These are phyloP conservation scores for Protosalanx chinensis DNA, from an alignment of 2,797 vertebrate genomes.

Conservation along the genomic window DNA sequence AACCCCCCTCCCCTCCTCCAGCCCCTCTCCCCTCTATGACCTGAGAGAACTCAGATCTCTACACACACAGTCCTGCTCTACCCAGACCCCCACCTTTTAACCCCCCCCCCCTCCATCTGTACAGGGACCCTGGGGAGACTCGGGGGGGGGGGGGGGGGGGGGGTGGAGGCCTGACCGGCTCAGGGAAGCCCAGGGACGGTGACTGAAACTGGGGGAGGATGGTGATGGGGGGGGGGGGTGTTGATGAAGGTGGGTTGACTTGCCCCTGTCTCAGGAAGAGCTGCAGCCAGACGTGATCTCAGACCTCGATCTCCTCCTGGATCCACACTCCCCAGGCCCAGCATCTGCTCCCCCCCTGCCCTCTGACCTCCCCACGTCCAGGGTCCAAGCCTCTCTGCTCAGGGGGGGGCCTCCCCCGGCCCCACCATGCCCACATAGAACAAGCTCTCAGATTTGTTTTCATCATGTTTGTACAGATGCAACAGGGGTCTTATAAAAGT, in stretches of 20 bases:
- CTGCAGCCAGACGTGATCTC: too few relatives aligned
- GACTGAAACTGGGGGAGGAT: constrained; percentile 17
- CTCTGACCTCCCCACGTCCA: constrained; percentile 22
- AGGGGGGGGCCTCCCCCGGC: constrained; percentile 41
- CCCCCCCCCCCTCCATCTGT: constrained; percentile 33
- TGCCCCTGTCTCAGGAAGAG: background rate
- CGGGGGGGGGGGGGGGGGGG: constrained; percentile 28
- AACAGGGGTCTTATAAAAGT: constrained; percentile 62
- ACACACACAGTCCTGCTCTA: background rate
- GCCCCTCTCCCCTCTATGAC: too few relatives aligned
- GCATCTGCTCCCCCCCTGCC: constrained; percentile 29
- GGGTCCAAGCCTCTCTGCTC: constrained; percentile 53
- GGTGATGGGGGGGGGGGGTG: constrained; percentile 13
- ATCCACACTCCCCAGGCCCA: background rate
- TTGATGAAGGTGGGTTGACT: background rate
- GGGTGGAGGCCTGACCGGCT: constrained; percentile 27
- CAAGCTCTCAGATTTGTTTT: constrained; percentile 13
- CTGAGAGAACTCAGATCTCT: background rate
- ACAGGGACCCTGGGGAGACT: constrained; percentile 42
- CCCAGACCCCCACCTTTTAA: constrained; percentile 1
- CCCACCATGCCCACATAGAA: background rate
- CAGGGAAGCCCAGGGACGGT: constrained; percentile 29
- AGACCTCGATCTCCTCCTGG: background rate
- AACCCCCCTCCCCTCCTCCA: background rate
- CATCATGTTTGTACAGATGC: constrained; percentile 35